phyloP scores from a whole-genome alignment of 1,140 invertebrate species.

The Drusus annulatus region DNA sequence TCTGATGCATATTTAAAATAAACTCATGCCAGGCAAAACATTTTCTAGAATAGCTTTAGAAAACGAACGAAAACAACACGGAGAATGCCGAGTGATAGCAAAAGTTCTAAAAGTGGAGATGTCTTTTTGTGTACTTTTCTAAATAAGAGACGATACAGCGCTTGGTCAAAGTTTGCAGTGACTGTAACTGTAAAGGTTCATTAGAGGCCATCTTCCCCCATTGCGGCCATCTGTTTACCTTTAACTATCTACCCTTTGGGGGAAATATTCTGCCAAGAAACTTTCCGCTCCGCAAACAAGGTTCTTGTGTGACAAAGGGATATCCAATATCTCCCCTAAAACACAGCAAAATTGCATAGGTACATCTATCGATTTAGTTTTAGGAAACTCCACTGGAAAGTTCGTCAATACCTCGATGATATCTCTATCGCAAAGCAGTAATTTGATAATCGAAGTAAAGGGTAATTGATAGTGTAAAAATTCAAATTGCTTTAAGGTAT shows the following conservation, averaged over 20 bases:
- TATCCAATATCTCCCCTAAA: neutral
- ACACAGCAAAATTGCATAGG: too few species aligned
- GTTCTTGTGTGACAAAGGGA: neutral
- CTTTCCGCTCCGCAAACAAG: neutral
- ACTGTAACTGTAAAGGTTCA: constrained; percentile 4
- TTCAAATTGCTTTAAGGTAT: too few species aligned
- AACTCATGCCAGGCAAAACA: too few species aligned
- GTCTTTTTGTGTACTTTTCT: neutral
- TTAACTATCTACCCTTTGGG: neutral
- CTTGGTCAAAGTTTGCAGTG: neutral
- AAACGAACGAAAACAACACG: too few species aligned
- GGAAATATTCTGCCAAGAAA: constrained; percentile 10
- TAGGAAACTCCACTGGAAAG: too few species aligned
- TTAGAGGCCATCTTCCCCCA: neutral
- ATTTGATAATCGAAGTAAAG: too few species aligned
- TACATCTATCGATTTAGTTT: neutral
- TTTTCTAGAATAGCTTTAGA: too few species aligned
- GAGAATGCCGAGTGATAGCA: too few species aligned
- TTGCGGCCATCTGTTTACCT: constrained; percentile 21
- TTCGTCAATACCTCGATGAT: too few species aligned
- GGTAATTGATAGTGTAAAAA: too few species aligned
- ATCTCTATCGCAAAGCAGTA: too few species aligned
- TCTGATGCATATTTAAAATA: too few species aligned
- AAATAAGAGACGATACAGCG: neutral
- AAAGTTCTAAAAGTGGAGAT: neutral